Evolutionary conservation across 2,888 invertebrate species (phyloP).

Genomic region (Ashinkailepas kermadecensis): DNA sequence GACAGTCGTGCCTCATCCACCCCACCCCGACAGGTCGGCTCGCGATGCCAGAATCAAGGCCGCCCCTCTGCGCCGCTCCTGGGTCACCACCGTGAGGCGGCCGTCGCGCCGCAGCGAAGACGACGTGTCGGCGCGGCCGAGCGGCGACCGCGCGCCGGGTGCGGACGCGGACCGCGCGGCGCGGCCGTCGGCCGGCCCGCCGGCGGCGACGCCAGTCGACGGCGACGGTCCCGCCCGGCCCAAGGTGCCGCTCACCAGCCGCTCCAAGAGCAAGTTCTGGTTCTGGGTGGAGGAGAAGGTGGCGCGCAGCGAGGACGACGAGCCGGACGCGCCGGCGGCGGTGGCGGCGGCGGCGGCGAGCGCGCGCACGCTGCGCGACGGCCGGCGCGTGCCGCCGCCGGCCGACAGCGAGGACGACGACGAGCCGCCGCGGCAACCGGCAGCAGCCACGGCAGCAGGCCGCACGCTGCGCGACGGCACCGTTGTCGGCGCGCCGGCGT

Average conservation of each 20-base stretch:
- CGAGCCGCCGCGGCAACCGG: neutral
- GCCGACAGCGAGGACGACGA: neutral
- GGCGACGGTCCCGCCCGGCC: neutral
- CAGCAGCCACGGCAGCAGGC: neutral
- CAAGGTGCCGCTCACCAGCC: slow-evolving; percentile 9
- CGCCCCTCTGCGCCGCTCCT: neutral
- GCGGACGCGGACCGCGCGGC: neutral
- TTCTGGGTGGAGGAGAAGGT: slow-evolving; percentile 21
- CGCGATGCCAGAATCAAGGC: neutral
- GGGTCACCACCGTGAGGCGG: neutral
- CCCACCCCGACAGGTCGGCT: neutral
- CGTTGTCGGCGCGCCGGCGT: neutral
- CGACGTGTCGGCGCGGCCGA: neutral
- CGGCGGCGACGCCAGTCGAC: neutral
- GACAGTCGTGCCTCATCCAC: too few relatives aligned
- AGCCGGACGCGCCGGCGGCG: neutral
- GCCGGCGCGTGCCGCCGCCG: neutral
- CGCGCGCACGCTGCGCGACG: slow-evolving; percentile 15
- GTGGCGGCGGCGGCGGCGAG: neutral
- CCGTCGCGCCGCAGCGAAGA: neutral
- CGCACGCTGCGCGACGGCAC: slow-evolving; percentile 8
- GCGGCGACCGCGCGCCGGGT: neutral
- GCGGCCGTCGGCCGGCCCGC: neutral
- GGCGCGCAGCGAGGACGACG: neutral
- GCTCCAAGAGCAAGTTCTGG: slow-evolving; percentile 18